Conservation (phyloP, 2,888 invertebrate species). For the Noctua pronuba region DNA sequence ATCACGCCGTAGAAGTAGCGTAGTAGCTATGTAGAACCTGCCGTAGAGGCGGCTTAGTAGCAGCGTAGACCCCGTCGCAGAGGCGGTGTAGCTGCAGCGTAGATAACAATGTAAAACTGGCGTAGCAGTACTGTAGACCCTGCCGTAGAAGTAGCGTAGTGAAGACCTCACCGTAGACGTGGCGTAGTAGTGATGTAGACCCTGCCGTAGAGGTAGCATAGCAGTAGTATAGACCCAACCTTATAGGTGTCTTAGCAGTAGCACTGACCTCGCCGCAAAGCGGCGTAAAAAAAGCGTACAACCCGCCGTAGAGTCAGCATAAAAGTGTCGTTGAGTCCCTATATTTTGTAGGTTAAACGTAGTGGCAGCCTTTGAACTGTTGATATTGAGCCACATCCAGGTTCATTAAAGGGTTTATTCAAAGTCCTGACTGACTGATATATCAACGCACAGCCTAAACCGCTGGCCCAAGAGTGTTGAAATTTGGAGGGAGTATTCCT, state of each 20-base stretch:
- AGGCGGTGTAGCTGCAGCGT: background rate
- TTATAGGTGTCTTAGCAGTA: background rate
- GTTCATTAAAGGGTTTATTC: too few relatives aligned
- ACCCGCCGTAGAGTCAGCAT: background rate
- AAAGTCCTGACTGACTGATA: too few relatives aligned
- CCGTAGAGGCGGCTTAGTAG: too few relatives aligned
- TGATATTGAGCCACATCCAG: background rate
- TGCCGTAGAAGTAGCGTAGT: background rate
- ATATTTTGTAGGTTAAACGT: background rate
- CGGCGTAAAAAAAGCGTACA: background rate
- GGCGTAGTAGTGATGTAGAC: too few relatives aligned
- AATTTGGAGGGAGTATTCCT: too few relatives aligned
- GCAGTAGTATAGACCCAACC: background rate
- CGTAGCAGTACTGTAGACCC: background rate
- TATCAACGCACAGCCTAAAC: too few relatives aligned
- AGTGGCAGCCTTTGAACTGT: background rate
- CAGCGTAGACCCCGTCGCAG: background rate
- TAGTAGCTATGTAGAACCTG: background rate
- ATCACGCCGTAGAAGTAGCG: background rate
- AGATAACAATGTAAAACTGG: background rate
- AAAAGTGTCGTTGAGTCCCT: background rate
- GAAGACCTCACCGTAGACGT: background rate
- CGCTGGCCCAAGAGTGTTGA: too few relatives aligned
- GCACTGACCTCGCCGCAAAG: background rate
- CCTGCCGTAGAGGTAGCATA: background rate